Evolutionary conservation across 2,888 invertebrate species (phyloP).

Genomic region (Pyrochroa serraticornis): DNA sequence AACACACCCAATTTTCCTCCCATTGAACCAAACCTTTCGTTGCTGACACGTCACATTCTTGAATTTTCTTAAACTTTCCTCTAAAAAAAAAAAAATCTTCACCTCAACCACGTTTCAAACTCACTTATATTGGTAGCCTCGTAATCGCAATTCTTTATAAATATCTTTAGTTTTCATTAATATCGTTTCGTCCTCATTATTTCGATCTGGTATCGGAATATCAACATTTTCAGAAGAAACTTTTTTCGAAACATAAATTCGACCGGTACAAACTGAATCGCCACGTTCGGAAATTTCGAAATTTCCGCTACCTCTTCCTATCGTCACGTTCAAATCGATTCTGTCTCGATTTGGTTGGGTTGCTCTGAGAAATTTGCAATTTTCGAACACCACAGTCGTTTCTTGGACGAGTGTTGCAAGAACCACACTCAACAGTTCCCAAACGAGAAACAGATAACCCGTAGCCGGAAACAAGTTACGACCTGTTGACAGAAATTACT

Average conservation of each 20-base stretch:
- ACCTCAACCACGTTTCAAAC: too few species aligned
- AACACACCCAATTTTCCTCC: too few species aligned
- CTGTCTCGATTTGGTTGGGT: slow-evolving; percentile 58
- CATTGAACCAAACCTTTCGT: not conserved
- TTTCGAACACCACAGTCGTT: slow-evolving; percentile 64
- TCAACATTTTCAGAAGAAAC: slow-evolving; percentile 53
- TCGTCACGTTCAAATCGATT: slow-evolving; percentile 37
- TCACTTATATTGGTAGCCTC: slow-evolving; percentile 66
- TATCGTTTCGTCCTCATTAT: slow-evolving; percentile 46
- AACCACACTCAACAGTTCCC: slow-evolving; percentile 62
- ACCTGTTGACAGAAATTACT: too few species aligned
- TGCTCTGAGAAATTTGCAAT: slow-evolving; percentile 64
- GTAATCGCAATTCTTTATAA: slow-evolving; percentile 70
- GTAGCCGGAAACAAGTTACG: slow-evolving; percentile 66
- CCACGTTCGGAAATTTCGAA: slow-evolving; percentile 45
- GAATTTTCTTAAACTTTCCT: slow-evolving; percentile 40
- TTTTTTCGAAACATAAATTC: slow-evolving; percentile 15
- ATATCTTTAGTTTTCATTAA: slow-evolving; percentile 66
- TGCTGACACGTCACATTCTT: slow-evolving; percentile 36
- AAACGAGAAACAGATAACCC: slow-evolving; percentile 59
- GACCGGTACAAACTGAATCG: slow-evolving; percentile 34
- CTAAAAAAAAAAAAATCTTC: slow-evolving; percentile 33
- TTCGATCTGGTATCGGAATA: not conserved
- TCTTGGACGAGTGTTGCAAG: slow-evolving; percentile 52
- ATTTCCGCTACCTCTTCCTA: slow-evolving; percentile 42